Evolutionary conservation across 2,797 vertebrate species (phyloP).

Genomic region (Staurois parvus): DNA sequence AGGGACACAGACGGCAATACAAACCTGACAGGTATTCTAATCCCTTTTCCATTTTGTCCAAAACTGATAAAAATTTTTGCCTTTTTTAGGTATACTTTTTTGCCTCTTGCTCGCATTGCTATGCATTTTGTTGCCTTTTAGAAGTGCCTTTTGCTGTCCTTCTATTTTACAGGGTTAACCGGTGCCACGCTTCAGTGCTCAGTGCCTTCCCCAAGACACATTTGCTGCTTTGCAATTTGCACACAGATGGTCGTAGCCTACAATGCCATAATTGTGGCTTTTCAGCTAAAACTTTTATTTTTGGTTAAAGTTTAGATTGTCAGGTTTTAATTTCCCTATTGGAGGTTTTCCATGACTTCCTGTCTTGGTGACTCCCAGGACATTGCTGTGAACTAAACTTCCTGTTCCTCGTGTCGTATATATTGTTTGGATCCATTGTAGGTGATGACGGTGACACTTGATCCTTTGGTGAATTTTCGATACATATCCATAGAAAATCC

Average conservation of each 20-base stretch:
- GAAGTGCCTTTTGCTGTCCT: conserved; percentile 7
- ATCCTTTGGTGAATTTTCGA: neutral
- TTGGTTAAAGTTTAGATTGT: too few species aligned
- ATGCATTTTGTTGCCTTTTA: conserved; percentile 3
- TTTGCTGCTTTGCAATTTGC: neutral
- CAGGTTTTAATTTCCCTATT: too few species aligned
- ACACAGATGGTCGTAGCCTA: neutral
- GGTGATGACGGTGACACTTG: neutral
- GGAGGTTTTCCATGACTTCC: neutral
- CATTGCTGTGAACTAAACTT: neutral
- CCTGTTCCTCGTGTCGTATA: neutral
- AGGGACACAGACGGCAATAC: too few species aligned
- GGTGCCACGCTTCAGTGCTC: neutral
- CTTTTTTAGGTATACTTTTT: too few species aligned
- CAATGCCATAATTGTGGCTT: neutral
- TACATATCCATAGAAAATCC: too few species aligned
- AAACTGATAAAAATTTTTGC: too few species aligned
- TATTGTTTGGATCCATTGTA: neutral
- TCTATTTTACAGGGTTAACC: neutral
- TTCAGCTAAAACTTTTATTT: neutral
- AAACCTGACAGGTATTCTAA: too few species aligned
- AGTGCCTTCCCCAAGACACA: conserved; percentile 6
- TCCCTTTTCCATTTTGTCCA: too few species aligned
- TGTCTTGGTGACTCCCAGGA: neutral
- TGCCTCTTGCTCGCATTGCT: neutral